phyloP scores from a whole-genome alignment of 2,113 vertebrate species.

The Dipodomys ordii region DNA sequence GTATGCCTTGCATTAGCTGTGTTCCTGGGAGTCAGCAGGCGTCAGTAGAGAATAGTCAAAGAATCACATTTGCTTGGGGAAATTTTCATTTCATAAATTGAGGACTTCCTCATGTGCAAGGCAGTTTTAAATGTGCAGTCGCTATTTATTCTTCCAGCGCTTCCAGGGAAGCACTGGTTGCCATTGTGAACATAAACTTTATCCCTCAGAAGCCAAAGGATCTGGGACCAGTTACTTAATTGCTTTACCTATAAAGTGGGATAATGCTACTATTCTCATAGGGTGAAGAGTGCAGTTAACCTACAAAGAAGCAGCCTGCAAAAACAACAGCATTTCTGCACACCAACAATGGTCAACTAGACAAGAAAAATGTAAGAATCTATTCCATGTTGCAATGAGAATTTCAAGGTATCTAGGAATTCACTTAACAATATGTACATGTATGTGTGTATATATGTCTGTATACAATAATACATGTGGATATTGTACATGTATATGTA shows the following conservation, averaged over 20 bases:
- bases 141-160: not conserved
- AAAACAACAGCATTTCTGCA: not conserved
- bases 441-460: no score
- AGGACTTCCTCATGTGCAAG: not conserved
- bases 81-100: conserved; percentile 19
- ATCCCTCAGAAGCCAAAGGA: not conserved
- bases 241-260: not conserved
- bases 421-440: not conserved
- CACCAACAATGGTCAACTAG: not conserved
- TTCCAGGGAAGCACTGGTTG: not conserved
- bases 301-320: not conserved
- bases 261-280: not conserved
- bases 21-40: conserved; percentile 79
- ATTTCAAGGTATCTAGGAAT: not conserved
- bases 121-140: not conserved
- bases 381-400: not conserved
- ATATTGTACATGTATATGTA: no score
- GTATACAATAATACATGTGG: no score
- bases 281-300: not conserved
- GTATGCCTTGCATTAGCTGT: conserved; percentile 59
- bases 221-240: not conserved
- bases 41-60: conserved; percentile 64
- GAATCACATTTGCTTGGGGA: conserved; percentile 40
- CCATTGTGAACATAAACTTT: accelerated
- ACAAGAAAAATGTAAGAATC: no score